Conservation (phyloP, 2,113 vertebrate genomes). For the Potamarius usumacintae region DNA sequence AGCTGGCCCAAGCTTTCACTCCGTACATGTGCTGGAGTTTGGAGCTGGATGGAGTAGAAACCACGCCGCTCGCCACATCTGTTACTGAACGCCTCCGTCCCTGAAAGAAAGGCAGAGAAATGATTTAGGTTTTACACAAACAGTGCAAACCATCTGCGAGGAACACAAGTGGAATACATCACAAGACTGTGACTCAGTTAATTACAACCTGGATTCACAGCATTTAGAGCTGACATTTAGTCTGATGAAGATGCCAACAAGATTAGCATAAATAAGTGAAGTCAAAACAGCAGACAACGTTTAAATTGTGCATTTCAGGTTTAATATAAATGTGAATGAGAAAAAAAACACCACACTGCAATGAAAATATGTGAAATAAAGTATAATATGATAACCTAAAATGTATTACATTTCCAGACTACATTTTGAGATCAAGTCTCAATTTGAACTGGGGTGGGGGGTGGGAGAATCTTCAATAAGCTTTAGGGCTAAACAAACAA, state of each 20-base stretch:
- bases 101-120: conserved; percentile 50
- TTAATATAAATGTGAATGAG: neutral
- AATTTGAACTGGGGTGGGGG: neutral
- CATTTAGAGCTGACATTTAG: neutral
- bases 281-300: neutral
- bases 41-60: conserved; percentile 67
- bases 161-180: neutral
- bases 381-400: neutral
- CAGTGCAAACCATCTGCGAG: neutral
- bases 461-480: neutral
- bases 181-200: neutral
- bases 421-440: neutral
- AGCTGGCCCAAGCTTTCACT: conserved; percentile 91
- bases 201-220: neutral
- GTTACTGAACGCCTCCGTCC: conserved; percentile 57
- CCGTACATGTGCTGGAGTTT: conserved; percentile 90
- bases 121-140: neutral
- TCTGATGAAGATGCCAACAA: neutral
- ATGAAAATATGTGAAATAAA: neutral
- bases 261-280: neutral
- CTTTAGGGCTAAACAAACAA: neutral
- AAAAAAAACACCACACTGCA: neutral
- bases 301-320: neutral
- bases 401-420: neutral
- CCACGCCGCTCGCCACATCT: conserved; percentile 59